Evolutionary conservation across 1,140 invertebrate genomes (phyloP), one percentile per base, ranked within the genome.

Genomic region (Palaemon carinicauda): DNA sequence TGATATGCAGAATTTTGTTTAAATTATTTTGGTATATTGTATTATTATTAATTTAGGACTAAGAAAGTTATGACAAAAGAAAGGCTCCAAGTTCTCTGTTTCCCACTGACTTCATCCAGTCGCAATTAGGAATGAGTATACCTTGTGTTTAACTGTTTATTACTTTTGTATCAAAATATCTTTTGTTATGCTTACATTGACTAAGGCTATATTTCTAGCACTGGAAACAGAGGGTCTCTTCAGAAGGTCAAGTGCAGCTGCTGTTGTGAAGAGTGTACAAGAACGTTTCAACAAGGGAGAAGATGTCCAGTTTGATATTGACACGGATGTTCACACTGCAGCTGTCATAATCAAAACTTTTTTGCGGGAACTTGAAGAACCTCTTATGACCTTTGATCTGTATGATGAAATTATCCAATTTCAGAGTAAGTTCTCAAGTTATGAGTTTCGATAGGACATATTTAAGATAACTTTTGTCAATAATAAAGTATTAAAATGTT

Each of bases 201-300:
- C 24, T 19, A 33, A 33, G 3, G 0, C n/a, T 3, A 19, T 73
- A 10, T 65, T 54, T 84, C 14, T 81, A 89, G 88, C 65, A 60
- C 92, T 99, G 69, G 97, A 98, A 92, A 98, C 96, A 0, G 98
- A 99, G 92, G 98, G 98, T 15, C 94, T 99, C 89, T 99, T 99
- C 91, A 94, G 98, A 90, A 93, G 98, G 90, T 98, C 97, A 5
- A 96, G 97, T 0, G 97, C 96, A 91, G 95, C 95, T 83, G 91
- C 94, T 0, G 93, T 95, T 80, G 95, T 99, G 29, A 97, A 96
- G 91, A 95, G 96, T 90, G 93, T 98, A 19, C 96, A 98, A 91
- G 92, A 94, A 81, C 94, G 94, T 31, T 96, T 97, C 90, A 98
- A 99, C 92, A 93, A 94, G 88, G 97, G 97, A 88, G 94, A 96